These are phyloP conservation scores for Amblyraja radiata DNA, from an alignment of 2,797 vertebrate genomes.

Conservation along the genomic window DNA sequence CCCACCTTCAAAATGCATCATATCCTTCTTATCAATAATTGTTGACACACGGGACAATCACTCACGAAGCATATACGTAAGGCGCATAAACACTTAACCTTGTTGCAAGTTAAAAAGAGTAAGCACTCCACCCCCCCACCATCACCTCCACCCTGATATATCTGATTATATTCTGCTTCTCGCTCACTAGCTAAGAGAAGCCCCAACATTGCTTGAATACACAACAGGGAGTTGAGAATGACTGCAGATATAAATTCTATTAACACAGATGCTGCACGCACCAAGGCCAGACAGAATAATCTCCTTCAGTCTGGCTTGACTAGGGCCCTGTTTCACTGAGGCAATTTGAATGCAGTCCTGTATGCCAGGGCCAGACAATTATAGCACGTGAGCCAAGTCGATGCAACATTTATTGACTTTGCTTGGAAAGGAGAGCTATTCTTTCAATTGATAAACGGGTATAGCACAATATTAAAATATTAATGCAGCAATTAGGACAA, in stretches of 20 bases:
- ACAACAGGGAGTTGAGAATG: constrained; percentile 60
- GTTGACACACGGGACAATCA: background rate
- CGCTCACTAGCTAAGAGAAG: constrained; percentile 57
- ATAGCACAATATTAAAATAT: constrained; percentile 17
- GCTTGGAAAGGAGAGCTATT: background rate
- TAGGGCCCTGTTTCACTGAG: constrained; percentile 53
- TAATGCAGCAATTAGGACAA: background rate
- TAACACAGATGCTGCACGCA: constrained; percentile 56
- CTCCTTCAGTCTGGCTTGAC: constrained; percentile 60
- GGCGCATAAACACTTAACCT: background rate
- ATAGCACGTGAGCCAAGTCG: constrained; percentile 2
- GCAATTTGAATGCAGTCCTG: constrained; percentile 31
- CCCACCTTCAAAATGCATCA: background rate
- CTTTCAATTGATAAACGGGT: background rate
- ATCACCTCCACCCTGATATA: background rate
- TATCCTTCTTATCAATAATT: constrained; percentile 7
- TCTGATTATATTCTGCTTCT: constrained; percentile 58
- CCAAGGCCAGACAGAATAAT: constrained; percentile 61
- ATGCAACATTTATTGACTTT: constrained; percentile 24
- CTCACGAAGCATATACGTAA: too few relatives aligned
- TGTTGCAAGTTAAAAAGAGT: background rate
- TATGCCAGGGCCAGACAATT: constrained; percentile 61
- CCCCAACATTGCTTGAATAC: constrained; percentile 63
- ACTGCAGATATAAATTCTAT: constrained; percentile 66
- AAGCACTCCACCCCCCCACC: too few relatives aligned